Conservation (phyloP, 2,113 vertebrate genomes). For the Pyrgilauda ruficollis region DNA sequence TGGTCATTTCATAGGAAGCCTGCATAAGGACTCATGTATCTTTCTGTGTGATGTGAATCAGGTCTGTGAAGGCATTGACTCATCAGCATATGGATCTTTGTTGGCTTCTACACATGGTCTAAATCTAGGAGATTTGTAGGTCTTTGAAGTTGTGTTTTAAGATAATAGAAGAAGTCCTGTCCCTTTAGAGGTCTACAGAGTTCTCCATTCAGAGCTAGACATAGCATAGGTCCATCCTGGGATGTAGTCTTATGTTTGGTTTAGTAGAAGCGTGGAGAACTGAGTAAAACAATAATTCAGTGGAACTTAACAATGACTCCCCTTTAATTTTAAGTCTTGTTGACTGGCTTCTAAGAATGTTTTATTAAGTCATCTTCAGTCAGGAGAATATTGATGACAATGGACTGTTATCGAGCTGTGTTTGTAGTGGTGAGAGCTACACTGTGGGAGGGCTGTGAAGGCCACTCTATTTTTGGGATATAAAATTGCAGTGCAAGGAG, state of each 20-base stretch:
- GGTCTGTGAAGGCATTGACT: background rate
- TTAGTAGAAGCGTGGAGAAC: background rate
- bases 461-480: conserved; percentile 58
- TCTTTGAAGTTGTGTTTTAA: background rate
- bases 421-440: conserved; percentile 30
- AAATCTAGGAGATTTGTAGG: background rate
- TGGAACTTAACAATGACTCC: background rate
- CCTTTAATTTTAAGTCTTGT: background rate
- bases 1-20: background rate
- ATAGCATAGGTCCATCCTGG: background rate
- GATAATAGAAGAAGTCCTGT: background rate
- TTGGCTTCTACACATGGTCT: background rate
- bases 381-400: background rate
- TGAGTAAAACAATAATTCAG: background rate
- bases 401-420: background rate
- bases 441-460: conserved; percentile 35
- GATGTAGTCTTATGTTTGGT: background rate
- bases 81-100: background rate
- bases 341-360: conserved; percentile 5
- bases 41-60: background rate
- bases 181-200: background rate
- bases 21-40: background rate
- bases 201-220: background rate
- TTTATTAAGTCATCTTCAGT: conserved; percentile 41
- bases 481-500: conserved; percentile 47